phyloP scores from a whole-genome alignment of 1,140 invertebrate species.

The Chionoecetes opilio region DNA sequence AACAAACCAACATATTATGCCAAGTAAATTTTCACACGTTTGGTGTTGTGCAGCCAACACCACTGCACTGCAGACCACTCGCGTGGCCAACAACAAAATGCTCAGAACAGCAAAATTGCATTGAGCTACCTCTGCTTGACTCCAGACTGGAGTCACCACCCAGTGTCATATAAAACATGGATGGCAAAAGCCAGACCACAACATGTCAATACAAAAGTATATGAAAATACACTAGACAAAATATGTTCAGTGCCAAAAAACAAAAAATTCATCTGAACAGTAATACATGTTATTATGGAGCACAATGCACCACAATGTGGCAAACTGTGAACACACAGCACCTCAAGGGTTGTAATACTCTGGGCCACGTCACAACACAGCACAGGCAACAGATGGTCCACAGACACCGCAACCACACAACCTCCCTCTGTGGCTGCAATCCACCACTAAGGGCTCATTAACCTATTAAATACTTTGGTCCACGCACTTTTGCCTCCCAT shows the following conservation, averaged over 20 bases:
- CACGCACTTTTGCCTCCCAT: constrained; percentile 50
- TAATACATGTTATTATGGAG: constrained; percentile 55
- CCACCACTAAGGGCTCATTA: constrained; percentile 51
- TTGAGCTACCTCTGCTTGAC: constrained; percentile 49
- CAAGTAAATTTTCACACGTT: neutral
- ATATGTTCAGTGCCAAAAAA: constrained; percentile 75
- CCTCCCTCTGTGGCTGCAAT: constrained; percentile 22
- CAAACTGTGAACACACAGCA: constrained; percentile 48
- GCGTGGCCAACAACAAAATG: neutral
- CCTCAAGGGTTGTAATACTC: constrained; percentile 53
- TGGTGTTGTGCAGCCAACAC: constrained; percentile 19
- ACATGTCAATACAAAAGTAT: constrained; percentile 75
- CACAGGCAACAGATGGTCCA: constrained; percentile 51
- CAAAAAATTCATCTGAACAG: constrained; percentile 69
- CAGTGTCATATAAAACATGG: constrained; percentile 70
- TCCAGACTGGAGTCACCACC: constrained; percentile 45
- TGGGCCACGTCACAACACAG: constrained; percentile 3
- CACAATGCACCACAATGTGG: constrained; percentile 52
- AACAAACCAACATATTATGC: neutral
- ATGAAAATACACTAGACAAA: constrained; percentile 77
- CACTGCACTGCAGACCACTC: neutral
- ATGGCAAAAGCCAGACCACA: constrained; percentile 70
- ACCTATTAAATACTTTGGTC: constrained; percentile 71
- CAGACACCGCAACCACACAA: neutral
- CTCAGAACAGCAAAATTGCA: constrained; percentile 14